Evolutionary conservation across 2,888 invertebrate species (phyloP).

Genomic region (Autographa gamma): DNA sequence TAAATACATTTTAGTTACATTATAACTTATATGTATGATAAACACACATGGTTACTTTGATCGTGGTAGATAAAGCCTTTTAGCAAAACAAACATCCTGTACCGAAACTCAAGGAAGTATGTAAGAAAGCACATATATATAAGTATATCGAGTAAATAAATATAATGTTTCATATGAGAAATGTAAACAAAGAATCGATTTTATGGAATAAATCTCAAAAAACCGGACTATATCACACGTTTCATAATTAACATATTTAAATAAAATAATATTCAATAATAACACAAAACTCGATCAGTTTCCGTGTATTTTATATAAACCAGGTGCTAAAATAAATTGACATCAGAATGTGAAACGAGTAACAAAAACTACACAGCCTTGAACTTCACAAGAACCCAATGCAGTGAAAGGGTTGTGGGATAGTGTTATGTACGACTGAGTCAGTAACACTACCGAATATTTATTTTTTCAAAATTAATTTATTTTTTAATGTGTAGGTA

Average conservation of each 20-base stretch:
- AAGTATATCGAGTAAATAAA: no score
- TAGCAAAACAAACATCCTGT: no score
- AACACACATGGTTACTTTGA: no score
- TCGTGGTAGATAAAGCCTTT: no score
- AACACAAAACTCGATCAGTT: not conserved
- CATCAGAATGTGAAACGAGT: conserved; percentile 11
- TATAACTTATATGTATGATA: no score
- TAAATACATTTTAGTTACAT: no score
- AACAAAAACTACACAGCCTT: conserved; percentile 39
- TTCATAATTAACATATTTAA: not conserved
- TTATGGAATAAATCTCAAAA: not conserved
- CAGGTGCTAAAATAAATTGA: conserved; percentile 16
- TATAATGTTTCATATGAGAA: not conserved
- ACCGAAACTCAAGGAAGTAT: no score
- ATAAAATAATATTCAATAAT: not conserved
- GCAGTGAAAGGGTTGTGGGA: conserved; percentile 54
- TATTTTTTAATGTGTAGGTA: no score
- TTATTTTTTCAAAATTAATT: no score
- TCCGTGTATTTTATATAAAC: not conserved
- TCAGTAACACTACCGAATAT: not conserved
- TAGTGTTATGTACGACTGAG: conserved; percentile 11
- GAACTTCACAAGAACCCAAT: conserved; percentile 47
- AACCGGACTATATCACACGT: not conserved
- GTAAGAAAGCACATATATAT: no score
- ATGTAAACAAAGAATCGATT: not conserved